phyloP scores from a whole-genome alignment of 2,113 vertebrate genomes.

The Vanacampus margaritifer region DNA sequence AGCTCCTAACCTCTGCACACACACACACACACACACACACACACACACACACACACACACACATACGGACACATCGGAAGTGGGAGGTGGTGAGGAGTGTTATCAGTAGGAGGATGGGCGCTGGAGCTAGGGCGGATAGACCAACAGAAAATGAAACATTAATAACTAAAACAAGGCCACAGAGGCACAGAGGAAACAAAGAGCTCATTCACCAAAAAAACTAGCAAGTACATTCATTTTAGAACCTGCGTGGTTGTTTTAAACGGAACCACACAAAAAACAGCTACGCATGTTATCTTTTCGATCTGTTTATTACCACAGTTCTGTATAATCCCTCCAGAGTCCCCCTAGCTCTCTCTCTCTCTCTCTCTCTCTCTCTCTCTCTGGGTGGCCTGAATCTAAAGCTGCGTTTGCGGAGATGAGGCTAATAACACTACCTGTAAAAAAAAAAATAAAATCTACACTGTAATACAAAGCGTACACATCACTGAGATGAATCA shows the following conservation, averaged over 20 bases:
- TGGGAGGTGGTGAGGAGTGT: constrained; percentile 18
- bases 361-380: constrained; percentile 4
- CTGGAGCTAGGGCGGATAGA: constrained; percentile 14
- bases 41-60: no score
- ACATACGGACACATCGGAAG: background rate
- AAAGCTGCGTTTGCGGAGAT: constrained; percentile 26
- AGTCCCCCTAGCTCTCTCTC: constrained; percentile 14
- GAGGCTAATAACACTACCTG: constrained; percentile 27
- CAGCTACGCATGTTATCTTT: constrained; percentile 34
- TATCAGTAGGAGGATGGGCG: constrained; percentile 12
- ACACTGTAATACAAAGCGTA: constrained; percentile 13
- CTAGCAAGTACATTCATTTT: background rate
- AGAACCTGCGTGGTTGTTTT: background rate
- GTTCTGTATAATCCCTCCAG: constrained; percentile 17
- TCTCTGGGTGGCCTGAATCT: constrained; percentile 53
- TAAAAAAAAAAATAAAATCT: constrained; percentile 21
- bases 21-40: background rate
- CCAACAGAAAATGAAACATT: constrained; percentile 31
- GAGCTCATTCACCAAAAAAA: constrained; percentile 22
- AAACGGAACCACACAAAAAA: background rate
- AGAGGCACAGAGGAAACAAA: constrained; percentile 4
- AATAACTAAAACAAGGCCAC: constrained; percentile 5
- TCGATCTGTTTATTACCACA: constrained; percentile 49
- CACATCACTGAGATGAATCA: background rate
- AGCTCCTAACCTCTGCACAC: constrained; percentile 9